phyloP scores from a whole-genome alignment of 2,797 vertebrate species.

The Leptatherina wallacei region DNA sequence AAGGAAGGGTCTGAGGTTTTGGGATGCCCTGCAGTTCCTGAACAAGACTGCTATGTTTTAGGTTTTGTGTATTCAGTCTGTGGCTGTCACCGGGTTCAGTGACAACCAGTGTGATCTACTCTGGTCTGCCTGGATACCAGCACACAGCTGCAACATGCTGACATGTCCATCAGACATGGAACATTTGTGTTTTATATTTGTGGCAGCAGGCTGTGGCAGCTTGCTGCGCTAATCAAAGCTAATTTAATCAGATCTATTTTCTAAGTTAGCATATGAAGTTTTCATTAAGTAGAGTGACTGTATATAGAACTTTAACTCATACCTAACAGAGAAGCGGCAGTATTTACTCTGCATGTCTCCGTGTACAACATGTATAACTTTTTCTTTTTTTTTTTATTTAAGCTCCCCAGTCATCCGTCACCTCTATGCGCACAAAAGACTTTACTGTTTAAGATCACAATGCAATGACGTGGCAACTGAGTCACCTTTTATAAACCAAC shows the following conservation, averaged over 20 bases:
- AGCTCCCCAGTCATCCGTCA: conserved; percentile 41
- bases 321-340: conserved; percentile 12
- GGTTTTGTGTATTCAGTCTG: conserved; percentile 37
- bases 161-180: conserved; percentile 56
- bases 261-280: neutral
- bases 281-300: conserved; percentile 20
- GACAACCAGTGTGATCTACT: conserved; percentile 35
- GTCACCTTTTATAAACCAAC: conserved; percentile 55
- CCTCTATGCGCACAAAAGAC: conserved; percentile 57
- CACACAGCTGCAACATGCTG: conserved; percentile 57
- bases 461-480: conserved; percentile 49
- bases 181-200: conserved; percentile 61
- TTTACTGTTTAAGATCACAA: conserved; percentile 65
- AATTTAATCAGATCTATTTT: conserved; percentile 51
- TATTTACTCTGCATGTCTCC: conserved; percentile 33
- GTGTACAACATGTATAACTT: conserved; percentile 16
- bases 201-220: conserved; percentile 32
- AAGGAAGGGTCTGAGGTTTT: conserved; percentile 48
- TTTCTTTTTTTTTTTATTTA: conserved; percentile 54
- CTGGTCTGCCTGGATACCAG: conserved; percentile 72
- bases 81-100: conserved; percentile 12
- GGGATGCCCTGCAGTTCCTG: conserved; percentile 57
- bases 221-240: conserved; percentile 49
- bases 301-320: conserved; percentile 18
- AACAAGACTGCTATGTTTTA: conserved; percentile 19